Evolutionary conservation across 1,140 invertebrate species (phyloP).

Genomic region (Macrocentrus cingulum): DNA sequence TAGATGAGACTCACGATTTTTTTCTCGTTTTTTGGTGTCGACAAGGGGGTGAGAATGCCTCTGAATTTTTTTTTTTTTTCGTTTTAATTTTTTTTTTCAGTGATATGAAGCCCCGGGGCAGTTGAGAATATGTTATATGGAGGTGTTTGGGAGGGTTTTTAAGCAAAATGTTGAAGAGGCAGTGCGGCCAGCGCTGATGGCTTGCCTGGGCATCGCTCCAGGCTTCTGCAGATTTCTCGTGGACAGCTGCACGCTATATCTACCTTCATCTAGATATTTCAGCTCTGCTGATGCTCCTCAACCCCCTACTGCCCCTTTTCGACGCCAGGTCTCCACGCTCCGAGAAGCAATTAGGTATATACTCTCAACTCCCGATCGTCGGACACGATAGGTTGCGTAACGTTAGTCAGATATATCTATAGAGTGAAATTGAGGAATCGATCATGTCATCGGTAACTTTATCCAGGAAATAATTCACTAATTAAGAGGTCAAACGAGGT

Average conservation of each 20-base stretch:
- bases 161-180: not conserved
- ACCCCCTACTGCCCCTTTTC: not conserved
- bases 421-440: slow-evolving; percentile 5
- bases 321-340: slow-evolving; percentile 18
- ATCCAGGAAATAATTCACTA: slow-evolving; percentile 4
- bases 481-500: no score
- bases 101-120: not conserved
- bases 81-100: not conserved
- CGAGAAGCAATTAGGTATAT: slow-evolving; percentile 20
- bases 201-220: slow-evolving; percentile 19
- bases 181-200: slow-evolving; percentile 4
- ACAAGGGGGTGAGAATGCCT: not conserved
- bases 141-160: not conserved
- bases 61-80: no score
- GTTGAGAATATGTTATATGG: not conserved
- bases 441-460: slow-evolving; percentile 15
- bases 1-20: slow-evolving; percentile 2
- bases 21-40: not conserved
- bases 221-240: slow-evolving; percentile 12
- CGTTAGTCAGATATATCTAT: not conserved
- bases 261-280: not conserved
- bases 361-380: not conserved
- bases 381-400: slow-evolving; percentile 12
- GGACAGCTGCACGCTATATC: not conserved
- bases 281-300: not conserved